A percentile compares a stretch with the other conserved stretches of the same genome.
phyloP scores from a whole-genome alignment of 2,888 invertebrate genomes.

The Mythimna vitellina region DNA sequence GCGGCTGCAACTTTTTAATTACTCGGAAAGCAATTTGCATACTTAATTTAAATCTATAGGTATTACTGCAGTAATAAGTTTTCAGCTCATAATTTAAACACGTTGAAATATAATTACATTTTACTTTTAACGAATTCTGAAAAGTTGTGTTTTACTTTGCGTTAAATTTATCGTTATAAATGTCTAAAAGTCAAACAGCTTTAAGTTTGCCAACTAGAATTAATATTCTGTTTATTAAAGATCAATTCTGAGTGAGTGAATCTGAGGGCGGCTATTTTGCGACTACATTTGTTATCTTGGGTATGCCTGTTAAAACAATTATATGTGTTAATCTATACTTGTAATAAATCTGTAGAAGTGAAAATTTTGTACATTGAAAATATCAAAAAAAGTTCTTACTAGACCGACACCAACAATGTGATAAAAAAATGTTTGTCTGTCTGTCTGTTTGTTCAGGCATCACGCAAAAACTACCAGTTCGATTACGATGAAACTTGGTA shows the following conservation, averaged over 20 bases:
- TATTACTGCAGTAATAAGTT: slow-evolving; percentile 54
- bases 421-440: too few relatives aligned
- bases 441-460: too few relatives aligned
- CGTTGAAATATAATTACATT: slow-evolving; percentile 43
- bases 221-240: slow-evolving; percentile 26
- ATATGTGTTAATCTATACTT: too few relatives aligned
- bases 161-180: slow-evolving; percentile 38
- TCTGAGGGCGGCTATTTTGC: too few relatives aligned
- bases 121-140: slow-evolving; percentile 23
- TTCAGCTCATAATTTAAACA: slow-evolving; percentile 38
- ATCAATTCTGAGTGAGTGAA: background rate
- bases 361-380: too few relatives aligned
- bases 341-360: too few relatives aligned
- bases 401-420: too few relatives aligned
- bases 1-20: slow-evolving; percentile 45
- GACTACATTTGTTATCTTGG: too few relatives aligned
- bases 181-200: slow-evolving; percentile 35
- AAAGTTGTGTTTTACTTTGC: slow-evolving; percentile 43
- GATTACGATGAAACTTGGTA: too few relatives aligned
- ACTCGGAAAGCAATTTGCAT: slow-evolving; percentile 52
- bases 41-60: slow-evolving; percentile 56
- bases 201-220: slow-evolving; percentile 25
- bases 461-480: too few relatives aligned
- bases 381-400: too few relatives aligned
- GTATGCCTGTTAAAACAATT: too few relatives aligned